phyloP scores from a whole-genome alignment of 2,888 invertebrate species.

The Harpalus rufipes region DNA sequence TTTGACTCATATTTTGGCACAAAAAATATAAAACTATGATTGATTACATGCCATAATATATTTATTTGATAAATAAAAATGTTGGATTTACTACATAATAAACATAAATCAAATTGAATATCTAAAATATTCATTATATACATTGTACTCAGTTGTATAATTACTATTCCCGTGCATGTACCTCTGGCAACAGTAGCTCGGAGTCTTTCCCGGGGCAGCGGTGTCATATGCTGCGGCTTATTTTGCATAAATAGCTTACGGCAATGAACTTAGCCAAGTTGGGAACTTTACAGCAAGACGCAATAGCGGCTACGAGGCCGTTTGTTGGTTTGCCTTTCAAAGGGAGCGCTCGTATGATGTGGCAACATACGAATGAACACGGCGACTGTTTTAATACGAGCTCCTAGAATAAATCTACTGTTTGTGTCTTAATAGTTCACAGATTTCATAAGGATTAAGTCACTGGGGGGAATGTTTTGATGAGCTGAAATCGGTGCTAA shows the following conservation, averaged over 20 bases:
- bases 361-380: neutral
- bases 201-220: constrained; percentile 6
- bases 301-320: neutral
- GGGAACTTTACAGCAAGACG: neutral
- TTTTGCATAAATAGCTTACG: constrained; percentile 53
- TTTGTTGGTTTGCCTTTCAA: neutral
- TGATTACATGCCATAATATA: neutral
- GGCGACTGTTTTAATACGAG: neutral
- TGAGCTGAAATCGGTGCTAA: neutral
- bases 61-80: neutral
- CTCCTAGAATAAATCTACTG: neutral
- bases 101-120: constrained; percentile 1
- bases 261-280: constrained; percentile 42
- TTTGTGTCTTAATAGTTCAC: neutral
- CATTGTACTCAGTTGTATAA: neutral
- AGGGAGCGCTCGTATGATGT: neutral
- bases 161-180: neutral
- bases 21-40: too few species aligned
- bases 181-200: neutral
- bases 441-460: neutral
- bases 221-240: constrained; percentile 34
- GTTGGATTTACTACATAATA: neutral
- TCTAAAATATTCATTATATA: neutral
- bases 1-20: too few species aligned
- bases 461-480: neutral